Base-by-base conservation (phyloP, 2,888 invertebrate species). In the Drosophila pseudotalamancana region DNA sequence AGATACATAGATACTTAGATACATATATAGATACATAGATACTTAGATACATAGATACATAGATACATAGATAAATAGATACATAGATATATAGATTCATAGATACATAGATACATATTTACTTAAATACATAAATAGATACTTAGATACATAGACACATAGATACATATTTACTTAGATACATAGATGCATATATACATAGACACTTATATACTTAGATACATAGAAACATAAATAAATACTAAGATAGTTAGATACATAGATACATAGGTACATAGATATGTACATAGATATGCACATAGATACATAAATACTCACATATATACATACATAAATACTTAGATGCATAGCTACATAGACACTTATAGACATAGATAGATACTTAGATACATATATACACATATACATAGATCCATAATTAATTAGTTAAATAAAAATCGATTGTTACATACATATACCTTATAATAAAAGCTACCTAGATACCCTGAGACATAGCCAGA, bases 11-110 rank as follows among this genome's bases (percentile, higher is more conserved):
- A 34, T 34, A n/a, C 16, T 14, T 16, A 34, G 9, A 34, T 34
- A 34, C 16, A 34, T 11, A 18, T 37, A 11, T 12, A 23, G 8
- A 23, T 21, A 21, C 12, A 11, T 12, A 23, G 8, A 23, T 21
- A 21, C 12, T 19, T 35, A 35, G 18, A 35, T 35, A 18, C 18
- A 19, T 16, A 42, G 9, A 23, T 27, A 49, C 19, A 57, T 57
- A 43, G 45, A 34, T 34, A 35, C 2, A 35, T 35, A 35, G 18
- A 35, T 35, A 18, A 9, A 19, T 16, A 42, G 9, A 23, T 27
- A 49, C 19, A 57, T 57, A 43, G 45, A 34, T 34, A 34, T 12
- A 34, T 34, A n/a, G n/a, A n/a, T n/a, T n/a, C n/a, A n/a, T n/a
- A n/a, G n/a, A n/a, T n/a, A n/a, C n/a, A n/a, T n/a, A 23, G 3